Percentiles rank a stretch among this genome's conserved stretches.
Evolutionary conservation across 2,113 vertebrate genomes (phyloP).

Genomic region (Corydoras sp.): DNA sequence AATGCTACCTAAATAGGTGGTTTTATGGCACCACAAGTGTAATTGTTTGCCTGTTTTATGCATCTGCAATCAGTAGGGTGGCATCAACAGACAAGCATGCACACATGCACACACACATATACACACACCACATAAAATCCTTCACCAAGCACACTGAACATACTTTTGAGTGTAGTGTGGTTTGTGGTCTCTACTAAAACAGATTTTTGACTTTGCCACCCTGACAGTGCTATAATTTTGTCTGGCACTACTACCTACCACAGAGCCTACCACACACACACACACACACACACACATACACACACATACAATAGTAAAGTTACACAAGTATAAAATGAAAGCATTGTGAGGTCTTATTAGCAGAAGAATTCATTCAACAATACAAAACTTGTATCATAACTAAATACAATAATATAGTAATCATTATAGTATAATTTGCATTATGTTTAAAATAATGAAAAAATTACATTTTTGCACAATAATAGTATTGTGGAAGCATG

Average conservation of each 20-base stretch:
- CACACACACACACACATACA: no score
- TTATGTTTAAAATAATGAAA: no score
- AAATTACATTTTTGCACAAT: no score
- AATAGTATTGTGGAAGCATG: no score
- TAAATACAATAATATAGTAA: no score
- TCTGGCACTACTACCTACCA: conserved; percentile 41
- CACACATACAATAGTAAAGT: no score
- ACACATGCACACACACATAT: conserved; percentile 7
- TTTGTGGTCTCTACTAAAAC: conserved; percentile 8
- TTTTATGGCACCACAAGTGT: conserved; percentile 36
- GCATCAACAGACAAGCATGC: conserved; percentile 21
- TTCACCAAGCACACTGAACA: conserved; percentile 32
- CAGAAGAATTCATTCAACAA: no score
- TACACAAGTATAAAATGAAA: no score
- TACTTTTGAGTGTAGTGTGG: conserved; percentile 27
- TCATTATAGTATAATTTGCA: no score
- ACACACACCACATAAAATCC: conserved; percentile 40
- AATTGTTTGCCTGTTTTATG: conserved; percentile 39
- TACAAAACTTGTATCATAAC: no score
- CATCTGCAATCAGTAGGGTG: conserved; percentile 33
- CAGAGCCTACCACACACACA: conserved; percentile 11
- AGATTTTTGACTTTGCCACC: conserved; percentile 18
- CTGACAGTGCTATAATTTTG: conserved; percentile 16
- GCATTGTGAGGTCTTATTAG: no score
- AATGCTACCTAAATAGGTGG: conserved; percentile 25